Conservation (phyloP, 2,797 vertebrate genomes). For the Chaenodraco wilsoni region DNA sequence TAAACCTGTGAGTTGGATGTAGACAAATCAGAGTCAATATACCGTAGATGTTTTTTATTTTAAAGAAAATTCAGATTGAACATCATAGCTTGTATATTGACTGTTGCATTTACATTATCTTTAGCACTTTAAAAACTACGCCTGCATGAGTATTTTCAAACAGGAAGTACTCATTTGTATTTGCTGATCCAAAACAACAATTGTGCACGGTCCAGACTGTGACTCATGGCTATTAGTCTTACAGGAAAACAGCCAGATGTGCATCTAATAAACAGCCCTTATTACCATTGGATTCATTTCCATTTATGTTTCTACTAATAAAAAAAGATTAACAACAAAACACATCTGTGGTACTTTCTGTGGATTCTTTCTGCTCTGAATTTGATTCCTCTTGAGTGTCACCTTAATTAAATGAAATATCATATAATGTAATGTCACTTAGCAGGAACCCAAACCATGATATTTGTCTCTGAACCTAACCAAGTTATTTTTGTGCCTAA, state of each 20-base stretch:
- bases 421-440: not conserved
- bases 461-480: not conserved
- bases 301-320: not conserved
- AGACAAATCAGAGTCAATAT: too few species aligned
- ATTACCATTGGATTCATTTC: not conserved
- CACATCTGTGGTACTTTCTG: not conserved
- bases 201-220: not conserved
- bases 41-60: too few species aligned
- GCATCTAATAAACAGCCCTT: not conserved
- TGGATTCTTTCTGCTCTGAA: too few species aligned
- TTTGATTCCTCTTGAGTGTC: too few species aligned
- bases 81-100: not conserved
- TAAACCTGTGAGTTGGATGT: too few species aligned
- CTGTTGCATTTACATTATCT: not conserved
- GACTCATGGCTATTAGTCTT: not conserved
- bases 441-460: not conserved
- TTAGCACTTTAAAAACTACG: not conserved
- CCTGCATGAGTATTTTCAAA: not conserved
- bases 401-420: too few species aligned
- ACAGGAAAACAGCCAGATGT: not conserved
- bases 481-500: not conserved
- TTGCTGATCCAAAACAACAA: not conserved
- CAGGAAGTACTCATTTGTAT: not conserved
- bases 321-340: not conserved
- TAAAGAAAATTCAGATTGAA: too few species aligned